phyloP scores from a whole-genome alignment of 2,797 vertebrate species.

The Potorous gilbertii region DNA sequence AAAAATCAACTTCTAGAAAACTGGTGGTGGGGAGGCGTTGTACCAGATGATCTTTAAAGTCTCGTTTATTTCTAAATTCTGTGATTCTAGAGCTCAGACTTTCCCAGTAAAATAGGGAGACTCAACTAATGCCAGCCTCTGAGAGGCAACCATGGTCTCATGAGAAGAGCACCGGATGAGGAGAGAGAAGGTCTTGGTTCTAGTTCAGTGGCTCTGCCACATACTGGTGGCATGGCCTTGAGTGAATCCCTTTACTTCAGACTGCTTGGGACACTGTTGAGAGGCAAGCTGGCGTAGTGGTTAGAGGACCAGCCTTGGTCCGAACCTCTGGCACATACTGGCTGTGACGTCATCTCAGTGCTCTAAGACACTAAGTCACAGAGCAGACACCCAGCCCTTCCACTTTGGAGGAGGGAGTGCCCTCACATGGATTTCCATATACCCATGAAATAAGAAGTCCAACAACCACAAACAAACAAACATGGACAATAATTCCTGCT shows the following conservation, averaged over 20 bases:
- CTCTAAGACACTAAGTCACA: neutral
- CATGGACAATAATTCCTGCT: neutral
- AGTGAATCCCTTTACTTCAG: neutral
- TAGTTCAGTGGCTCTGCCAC: neutral
- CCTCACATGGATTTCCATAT: neutral
- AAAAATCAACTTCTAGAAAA: neutral
- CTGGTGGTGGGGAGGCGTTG: neutral
- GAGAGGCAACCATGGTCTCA: neutral
- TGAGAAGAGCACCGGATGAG: neutral
- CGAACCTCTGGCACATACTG: neutral
- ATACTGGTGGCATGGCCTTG: neutral
- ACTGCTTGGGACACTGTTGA: neutral
- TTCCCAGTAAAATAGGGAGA: neutral
- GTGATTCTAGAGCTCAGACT: neutral
- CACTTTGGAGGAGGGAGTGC: neutral
- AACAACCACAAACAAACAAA: neutral
- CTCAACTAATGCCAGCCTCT: neutral
- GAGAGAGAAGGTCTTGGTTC: neutral
- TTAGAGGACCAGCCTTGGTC: neutral
- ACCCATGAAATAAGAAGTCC: neutral
- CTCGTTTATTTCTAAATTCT: neutral
- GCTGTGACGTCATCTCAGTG: neutral
- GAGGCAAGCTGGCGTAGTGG: neutral
- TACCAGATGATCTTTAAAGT: neutral
- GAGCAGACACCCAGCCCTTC: neutral